Conservation (phyloP, 2,113 vertebrate species). For the Plestiodon gilberti region DNA sequence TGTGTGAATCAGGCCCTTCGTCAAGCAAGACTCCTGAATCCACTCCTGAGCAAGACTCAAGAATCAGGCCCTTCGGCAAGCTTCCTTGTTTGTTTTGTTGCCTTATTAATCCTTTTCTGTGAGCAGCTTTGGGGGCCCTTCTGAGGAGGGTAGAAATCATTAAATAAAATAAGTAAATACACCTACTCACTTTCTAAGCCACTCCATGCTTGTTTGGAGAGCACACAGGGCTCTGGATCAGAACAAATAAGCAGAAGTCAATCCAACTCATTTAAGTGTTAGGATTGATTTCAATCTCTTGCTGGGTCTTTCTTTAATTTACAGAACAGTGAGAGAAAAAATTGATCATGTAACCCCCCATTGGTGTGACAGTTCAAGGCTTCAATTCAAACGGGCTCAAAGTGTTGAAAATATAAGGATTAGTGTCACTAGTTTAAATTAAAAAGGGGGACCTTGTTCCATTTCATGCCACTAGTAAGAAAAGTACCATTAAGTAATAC, state of each 20-base stretch:
- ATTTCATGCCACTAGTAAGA: neutral
- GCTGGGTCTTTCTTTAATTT: neutral
- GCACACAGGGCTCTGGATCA: neutral
- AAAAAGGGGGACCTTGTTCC: neutral
- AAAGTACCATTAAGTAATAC: neutral
- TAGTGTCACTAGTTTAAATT: neutral
- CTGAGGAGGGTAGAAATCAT: no score
- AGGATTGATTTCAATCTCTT: neutral
- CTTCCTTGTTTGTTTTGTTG: no score
- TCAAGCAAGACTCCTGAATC: no score
- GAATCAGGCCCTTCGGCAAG: no score
- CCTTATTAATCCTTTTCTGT: no score
- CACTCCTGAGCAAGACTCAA: no score
- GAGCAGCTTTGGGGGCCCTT: no score
- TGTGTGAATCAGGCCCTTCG: no score
- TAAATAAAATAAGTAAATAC: neutral
- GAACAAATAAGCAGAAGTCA: neutral
- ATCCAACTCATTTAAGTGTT: neutral
- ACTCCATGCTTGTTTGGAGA: neutral
- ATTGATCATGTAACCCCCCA: neutral
- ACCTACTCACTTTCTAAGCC: neutral
- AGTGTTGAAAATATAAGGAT: neutral
- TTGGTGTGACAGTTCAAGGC: neutral
- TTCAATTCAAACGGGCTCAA: neutral
- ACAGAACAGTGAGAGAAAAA: neutral